phyloP scores from a whole-genome alignment of 2,888 invertebrate species.

The Volucella inanis region DNA sequence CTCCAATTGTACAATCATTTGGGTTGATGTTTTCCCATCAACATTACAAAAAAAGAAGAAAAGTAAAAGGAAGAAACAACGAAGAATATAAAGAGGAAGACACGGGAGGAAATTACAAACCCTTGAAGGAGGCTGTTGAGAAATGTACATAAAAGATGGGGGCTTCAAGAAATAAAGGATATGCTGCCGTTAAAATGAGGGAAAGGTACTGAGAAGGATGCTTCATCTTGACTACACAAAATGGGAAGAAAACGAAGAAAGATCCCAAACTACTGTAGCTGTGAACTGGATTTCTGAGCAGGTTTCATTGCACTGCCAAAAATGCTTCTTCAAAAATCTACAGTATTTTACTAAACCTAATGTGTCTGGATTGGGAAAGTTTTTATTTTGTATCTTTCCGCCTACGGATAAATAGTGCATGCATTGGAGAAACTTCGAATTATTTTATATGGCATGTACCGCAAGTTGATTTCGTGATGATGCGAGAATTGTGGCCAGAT shows the following conservation, averaged over 20 bases:
- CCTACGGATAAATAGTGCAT: no score
- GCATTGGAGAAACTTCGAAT: no score
- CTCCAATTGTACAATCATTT: slow-evolving; percentile 47
- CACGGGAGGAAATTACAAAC: slow-evolving; percentile 38
- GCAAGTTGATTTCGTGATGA: no score
- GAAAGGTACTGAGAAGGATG: slow-evolving; percentile 7
- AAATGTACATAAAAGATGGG: slow-evolving; percentile 38
- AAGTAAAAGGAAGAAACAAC: neutral
- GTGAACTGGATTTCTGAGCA: no score
- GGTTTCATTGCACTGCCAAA: no score
- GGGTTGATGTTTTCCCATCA: slow-evolving; percentile 69
- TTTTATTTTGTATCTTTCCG: no score
- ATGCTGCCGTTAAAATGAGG: neutral
- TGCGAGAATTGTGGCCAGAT: no score
- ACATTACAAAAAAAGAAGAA: slow-evolving; percentile 54
- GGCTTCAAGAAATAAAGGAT: slow-evolving; percentile 45
- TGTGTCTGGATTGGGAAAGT: no score
- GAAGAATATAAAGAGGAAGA: neutral
- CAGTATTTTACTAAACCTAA: no score
- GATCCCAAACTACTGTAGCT: neutral
- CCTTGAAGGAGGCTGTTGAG: slow-evolving; percentile 58
- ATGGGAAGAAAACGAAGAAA: neutral
- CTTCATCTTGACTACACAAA: slow-evolving; percentile 1
- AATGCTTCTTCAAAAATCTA: no score
- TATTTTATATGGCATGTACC: no score